Conservation (phyloP, 2,888 invertebrate genomes). For the Callimorpha dominula region DNA sequence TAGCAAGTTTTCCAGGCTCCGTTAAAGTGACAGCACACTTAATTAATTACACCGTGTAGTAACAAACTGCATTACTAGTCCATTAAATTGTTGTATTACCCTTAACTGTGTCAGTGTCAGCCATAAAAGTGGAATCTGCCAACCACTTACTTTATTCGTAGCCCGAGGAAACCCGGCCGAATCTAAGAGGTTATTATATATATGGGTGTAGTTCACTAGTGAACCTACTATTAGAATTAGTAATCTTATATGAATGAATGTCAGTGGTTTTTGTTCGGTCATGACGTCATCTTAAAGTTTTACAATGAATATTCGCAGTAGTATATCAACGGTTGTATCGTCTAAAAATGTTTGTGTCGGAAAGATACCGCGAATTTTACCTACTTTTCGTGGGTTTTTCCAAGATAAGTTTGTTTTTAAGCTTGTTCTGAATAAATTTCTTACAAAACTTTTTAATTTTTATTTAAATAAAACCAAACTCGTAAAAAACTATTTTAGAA, state of each 20-base stretch:
- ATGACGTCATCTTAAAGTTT: slow-evolving; percentile 37
- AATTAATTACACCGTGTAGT: not conserved
- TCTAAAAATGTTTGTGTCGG: slow-evolving; percentile 27
- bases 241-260: slow-evolving; percentile 10
- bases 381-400: not conserved
- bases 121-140: slow-evolving; percentile 39
- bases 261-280: slow-evolving; percentile 17
- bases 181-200: slow-evolving; percentile 12
- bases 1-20: not conserved
- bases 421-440: not conserved
- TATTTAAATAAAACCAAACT: not conserved
- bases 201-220: not conserved
- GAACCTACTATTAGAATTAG: slow-evolving; percentile 33
- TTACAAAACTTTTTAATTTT: not conserved
- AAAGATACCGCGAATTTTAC: slow-evolving; percentile 16
- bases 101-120: slow-evolving; percentile 33
- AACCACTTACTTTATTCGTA: slow-evolving; percentile 35
- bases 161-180: slow-evolving; percentile 26
- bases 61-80: slow-evolving; percentile 9
- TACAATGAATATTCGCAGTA: slow-evolving; percentile 23
- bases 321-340: slow-evolving; percentile 23
- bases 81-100: slow-evolving; percentile 23
- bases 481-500: too few relatives aligned
- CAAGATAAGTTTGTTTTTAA: not conserved
- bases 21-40: slow-evolving; percentile 5